These are phyloP conservation scores for Myiozetetes cayanensis DNA, from an alignment of 2,113 vertebrate species.

Conservation along the genomic window DNA sequence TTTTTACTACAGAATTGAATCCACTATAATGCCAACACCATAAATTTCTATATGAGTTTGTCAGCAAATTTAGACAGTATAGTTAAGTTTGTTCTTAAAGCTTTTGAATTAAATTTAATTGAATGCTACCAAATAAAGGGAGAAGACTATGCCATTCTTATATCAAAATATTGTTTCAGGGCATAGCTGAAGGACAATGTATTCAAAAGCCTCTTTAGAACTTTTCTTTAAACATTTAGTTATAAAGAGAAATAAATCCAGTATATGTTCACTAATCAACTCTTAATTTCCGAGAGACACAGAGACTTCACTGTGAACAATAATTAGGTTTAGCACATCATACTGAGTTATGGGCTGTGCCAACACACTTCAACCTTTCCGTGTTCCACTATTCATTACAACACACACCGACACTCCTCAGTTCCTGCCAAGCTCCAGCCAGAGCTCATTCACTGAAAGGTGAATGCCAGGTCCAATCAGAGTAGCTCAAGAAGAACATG, in stretches of 20 bases:
- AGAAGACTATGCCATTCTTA: conserved; percentile 13
- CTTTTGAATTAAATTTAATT: not conserved
- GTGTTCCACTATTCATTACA: conserved; percentile 51
- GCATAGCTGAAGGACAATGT: not conserved
- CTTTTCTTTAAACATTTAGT: conserved; percentile 56
- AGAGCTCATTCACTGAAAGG: conserved; percentile 56
- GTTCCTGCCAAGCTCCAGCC: conserved; percentile 58
- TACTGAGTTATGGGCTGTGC: conserved; percentile 34
- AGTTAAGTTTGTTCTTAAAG: conserved; percentile 31
- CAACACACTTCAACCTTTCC: conserved; percentile 60
- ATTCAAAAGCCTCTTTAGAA: conserved; percentile 65
- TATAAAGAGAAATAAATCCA: conserved; percentile 64
- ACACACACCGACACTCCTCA: not conserved
- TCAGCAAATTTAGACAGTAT: not conserved
- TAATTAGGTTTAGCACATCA: conserved; percentile 60
- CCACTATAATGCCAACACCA: not conserved
- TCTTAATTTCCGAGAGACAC: conserved; percentile 63
- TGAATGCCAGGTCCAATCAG: conserved; percentile 41
- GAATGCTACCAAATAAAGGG: not conserved
- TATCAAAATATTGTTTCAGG: conserved; percentile 55
- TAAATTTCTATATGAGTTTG: not conserved
- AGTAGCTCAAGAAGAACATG: conserved; percentile 67
- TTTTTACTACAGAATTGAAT: conserved; percentile 44
- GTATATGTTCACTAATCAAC: conserved; percentile 56
- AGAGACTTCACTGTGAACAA: conserved; percentile 53